Evolutionary conservation across 2,113 vertebrate species (phyloP), one percentile per base, ranked within the genome.

Genomic region (Callopanchax toddi): DNA sequence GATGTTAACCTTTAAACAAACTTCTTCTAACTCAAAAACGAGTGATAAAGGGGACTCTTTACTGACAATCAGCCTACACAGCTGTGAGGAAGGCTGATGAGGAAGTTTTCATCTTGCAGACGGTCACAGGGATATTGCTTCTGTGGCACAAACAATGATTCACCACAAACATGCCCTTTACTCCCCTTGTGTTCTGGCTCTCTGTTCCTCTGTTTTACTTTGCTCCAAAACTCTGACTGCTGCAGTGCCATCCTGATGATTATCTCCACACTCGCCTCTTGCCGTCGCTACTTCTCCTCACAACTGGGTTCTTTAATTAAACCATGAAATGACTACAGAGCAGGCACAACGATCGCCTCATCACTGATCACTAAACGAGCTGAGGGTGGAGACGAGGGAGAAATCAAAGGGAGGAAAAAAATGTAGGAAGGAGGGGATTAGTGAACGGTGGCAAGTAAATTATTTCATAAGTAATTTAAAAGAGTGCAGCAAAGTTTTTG

Each of bases 301-400:
- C 11, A 3, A 67, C 71, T 46, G 46, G 20, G 11, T 51, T 61
- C 39, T 84, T 73, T 71, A 74, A 83, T 79, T 66, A 70, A 72
- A 81, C 72, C 69, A 76, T 74, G 70, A 85, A 71, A 83, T 76
- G 6, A 70, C 54, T 59, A 63, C 74, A 59, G 74, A 78, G 40
- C 56, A 48, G 52, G 25, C 25, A 42, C 34, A 40, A 60, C 10
- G 21, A 34, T 45, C 62, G 62, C 54, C 44, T 77, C 64, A 60
- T 65, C 52, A 39, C 62, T 60, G 56, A 36, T 67, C 58, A 75
- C 67, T 60, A 77, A 57, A 81, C 57, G 74, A 65, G 68, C 63
- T 62, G 67, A 73, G 56, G 45, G 61, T 37, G 48, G 9, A 40
- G 20, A 71, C 25, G 66, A 53, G 37, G 56, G 45, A 58, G 12